phyloP scores from a whole-genome alignment of 2,113 vertebrate species.

The Calyptomena viridis region DNA sequence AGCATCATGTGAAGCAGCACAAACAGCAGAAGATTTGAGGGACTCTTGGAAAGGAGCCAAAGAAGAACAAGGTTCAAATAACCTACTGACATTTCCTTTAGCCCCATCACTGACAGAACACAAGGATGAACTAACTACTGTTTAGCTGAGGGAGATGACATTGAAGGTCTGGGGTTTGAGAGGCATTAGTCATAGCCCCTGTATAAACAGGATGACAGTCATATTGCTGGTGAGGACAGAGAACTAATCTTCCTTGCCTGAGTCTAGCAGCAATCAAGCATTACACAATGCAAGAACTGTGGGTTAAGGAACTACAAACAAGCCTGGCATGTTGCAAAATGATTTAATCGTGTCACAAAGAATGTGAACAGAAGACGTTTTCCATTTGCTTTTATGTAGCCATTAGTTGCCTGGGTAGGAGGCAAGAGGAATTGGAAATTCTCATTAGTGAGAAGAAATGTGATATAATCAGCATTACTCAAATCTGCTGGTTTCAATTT shows the following conservation, averaged over 20 bases:
- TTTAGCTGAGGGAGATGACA: background rate
- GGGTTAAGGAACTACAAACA: slow-evolving; percentile 39
- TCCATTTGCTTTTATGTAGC: slow-evolving; percentile 29
- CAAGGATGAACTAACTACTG: background rate
- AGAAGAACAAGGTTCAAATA: background rate
- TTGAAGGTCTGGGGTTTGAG: background rate
- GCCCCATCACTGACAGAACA: background rate
- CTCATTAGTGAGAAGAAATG: slow-evolving; percentile 52
- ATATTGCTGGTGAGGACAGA: background rate
- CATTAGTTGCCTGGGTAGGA: background rate
- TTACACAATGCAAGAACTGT: background rate
- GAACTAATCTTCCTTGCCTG: background rate
- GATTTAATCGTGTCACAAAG: slow-evolving; percentile 35
- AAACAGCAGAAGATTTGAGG: background rate
- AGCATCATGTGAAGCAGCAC: background rate
- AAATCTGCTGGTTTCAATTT: slow-evolving; percentile 50
- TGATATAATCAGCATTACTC: slow-evolving; percentile 59
- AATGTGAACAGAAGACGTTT: slow-evolving; percentile 27
- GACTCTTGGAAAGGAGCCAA: background rate
- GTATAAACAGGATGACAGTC: slow-evolving; percentile 4
- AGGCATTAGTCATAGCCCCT: background rate
- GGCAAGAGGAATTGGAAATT: slow-evolving; percentile 52
- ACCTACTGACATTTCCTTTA: background rate
- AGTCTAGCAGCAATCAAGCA: background rate
- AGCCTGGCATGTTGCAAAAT: slow-evolving; percentile 26